These are phyloP conservation scores for Myotis lucifugus DNA, from an alignment of 2,113 vertebrate genomes.

Conservation along the genomic window DNA sequence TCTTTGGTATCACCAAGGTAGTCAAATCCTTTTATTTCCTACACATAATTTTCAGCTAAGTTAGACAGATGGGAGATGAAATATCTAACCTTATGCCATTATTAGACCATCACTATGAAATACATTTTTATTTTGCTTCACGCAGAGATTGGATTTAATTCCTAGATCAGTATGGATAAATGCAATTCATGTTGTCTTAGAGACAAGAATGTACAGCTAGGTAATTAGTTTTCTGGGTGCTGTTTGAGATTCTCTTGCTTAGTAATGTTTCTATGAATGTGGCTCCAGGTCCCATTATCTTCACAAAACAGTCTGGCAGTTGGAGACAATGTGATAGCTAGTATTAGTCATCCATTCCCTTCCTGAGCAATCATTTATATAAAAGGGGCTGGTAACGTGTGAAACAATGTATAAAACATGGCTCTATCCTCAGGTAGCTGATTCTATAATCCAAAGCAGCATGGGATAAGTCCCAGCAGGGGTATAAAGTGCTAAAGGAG, in stretches of 20 bases:
- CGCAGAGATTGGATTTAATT: background rate
- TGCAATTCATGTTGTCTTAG: background rate
- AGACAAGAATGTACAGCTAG: background rate
- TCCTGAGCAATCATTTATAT: background rate
- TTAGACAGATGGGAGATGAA: background rate
- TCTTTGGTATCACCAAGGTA: conserved; percentile 32
- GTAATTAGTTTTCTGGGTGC: background rate
- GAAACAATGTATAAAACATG: background rate
- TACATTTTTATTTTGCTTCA: conserved; percentile 25
- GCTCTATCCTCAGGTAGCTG: conserved; percentile 9
- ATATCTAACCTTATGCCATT: conserved; percentile 5
- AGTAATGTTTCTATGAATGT: background rate
- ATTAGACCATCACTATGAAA: conserved; percentile 19
- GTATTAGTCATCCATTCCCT: background rate
- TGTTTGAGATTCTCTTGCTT: background rate
- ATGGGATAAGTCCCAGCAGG: background rate
- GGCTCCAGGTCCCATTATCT: background rate
- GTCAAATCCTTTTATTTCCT: background rate
- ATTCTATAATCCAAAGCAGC: background rate
- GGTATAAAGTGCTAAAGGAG: background rate
- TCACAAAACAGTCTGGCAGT: background rate
- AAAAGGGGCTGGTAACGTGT: background rate
- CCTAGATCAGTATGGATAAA: background rate
- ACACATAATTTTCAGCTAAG: background rate
- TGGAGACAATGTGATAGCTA: background rate